Base-by-base conservation (phyloP, 2,797 vertebrate species). In the Acanthurus leucopareius region DNA sequence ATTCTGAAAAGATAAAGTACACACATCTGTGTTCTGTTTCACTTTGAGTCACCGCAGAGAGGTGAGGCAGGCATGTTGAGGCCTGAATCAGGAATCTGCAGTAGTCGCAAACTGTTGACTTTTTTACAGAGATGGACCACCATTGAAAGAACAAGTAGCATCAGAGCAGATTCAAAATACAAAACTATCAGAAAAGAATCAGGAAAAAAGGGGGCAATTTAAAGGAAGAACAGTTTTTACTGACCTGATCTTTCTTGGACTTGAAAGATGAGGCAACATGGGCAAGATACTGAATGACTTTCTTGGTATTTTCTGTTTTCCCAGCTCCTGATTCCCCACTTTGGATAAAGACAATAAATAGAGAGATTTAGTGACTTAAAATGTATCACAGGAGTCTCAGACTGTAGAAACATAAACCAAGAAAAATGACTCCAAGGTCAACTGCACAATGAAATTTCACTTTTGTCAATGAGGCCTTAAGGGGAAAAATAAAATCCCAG, bases 291-390 rank as follows among this genome's bases (percentile, higher is more conserved):
- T 99, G 98, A 91, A 99, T 99, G 35, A 99, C 98, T 82, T 99
- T 99, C 95, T 99, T 99, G 69, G 98, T 99, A 82, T 99, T 99
- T 88, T 99, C 98, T 0, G 98, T 99, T 95, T 99, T 99, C 65
- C 98, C 98, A 59, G 98, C 98, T 91, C 98, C 98, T 0, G 98
- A 99, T 89, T 99, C 98, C 25, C 98, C 98, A 54, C 98, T 99
- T 73, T 5, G 80, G 16, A 35, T 28, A 65, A 60, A 75, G 4
- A 58, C 2, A 25, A 11, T 10, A 28, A 11, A 60, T 1, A 40
- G 4, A 42, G 15, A 47, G n/a, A 68, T 70, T 47, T 16, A 45
- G 5, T 60, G 16, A 17, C 13, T 57, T 7, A 19, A 22, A 22
- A 28, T 8, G 0, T 0, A 22, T 19, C 10, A 60, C 11, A 64